Evolutionary conservation across 2,113 vertebrate genomes (phyloP).

Genomic region (Prochilodus magdalenae): DNA sequence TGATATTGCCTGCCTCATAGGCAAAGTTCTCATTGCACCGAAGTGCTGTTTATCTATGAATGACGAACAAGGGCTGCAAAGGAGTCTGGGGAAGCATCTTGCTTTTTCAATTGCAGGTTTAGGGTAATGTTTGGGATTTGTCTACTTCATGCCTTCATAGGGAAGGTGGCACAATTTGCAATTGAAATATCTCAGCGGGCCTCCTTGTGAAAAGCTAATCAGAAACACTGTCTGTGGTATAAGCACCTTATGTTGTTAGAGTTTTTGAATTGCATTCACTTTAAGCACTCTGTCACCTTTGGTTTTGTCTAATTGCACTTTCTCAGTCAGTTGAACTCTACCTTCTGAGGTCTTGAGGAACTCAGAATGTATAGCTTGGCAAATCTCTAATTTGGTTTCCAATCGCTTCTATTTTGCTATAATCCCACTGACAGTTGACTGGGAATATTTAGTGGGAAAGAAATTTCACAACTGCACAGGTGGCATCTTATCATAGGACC

Average conservation of each 20-base stretch:
- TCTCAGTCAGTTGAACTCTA: too few species aligned
- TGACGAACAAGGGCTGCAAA: background rate
- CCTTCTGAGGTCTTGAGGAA: too few species aligned
- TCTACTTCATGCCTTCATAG: background rate
- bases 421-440: too few species aligned
- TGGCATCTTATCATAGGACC: too few species aligned
- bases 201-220: background rate
- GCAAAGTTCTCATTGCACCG: background rate
- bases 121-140: background rate
- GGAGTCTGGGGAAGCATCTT: background rate
- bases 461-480: too few species aligned
- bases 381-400: too few species aligned
- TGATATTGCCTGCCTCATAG: background rate
- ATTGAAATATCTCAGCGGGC: constrained; percentile 2
- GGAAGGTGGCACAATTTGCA: background rate
- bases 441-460: too few species aligned
- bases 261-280: background rate
- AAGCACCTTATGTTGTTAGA: background rate
- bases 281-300: background rate
- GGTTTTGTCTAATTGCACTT: too few species aligned
- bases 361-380: too few species aligned
- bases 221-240: background rate
- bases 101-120: background rate
- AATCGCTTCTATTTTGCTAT: too few species aligned
- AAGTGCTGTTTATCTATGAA: background rate